These are phyloP conservation scores for Leptinotarsa tumamoca DNA, from an alignment of 2,888 invertebrate species.

Conservation along the genomic window DNA sequence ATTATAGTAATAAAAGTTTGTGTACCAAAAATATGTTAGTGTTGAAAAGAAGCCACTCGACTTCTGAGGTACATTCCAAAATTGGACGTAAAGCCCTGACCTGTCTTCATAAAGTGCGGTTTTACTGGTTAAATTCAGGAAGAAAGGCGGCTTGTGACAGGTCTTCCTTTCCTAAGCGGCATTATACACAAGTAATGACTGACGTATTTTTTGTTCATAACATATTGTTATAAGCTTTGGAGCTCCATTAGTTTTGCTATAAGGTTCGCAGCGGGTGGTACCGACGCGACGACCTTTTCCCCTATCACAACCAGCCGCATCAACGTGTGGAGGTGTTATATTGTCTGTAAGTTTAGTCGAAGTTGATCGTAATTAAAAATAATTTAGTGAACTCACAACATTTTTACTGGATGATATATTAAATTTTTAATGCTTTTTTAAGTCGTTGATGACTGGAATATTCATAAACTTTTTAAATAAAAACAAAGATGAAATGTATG, in stretches of 20 bases:
- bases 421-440: not conserved
- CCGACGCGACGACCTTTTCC: conserved; percentile 45
- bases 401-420: conserved; percentile 15
- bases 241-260: conserved; percentile 61
- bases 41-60: not conserved
- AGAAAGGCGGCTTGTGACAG: conserved; percentile 47
- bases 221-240: conserved; percentile 58
- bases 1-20: not conserved
- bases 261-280: conserved; percentile 51
- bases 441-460: not conserved
- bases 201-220: conserved; percentile 58
- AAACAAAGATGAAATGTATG: not conserved
- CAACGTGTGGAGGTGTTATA: conserved; percentile 51
- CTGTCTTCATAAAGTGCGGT: conserved; percentile 14
- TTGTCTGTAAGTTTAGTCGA: conserved; percentile 51
- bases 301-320: conserved; percentile 41
- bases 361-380: conserved; percentile 52
- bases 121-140: conserved; percentile 44
- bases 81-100: not conserved
- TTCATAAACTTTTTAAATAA: not conserved
- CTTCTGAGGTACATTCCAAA: not conserved
- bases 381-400: conserved; percentile 41
- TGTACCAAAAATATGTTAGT: not conserved
- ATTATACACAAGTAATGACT: conserved; percentile 52
- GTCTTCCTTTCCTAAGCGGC: conserved; percentile 42